Conservation (phyloP, 1,140 invertebrate genomes). For the Periplaneta americana region DNA sequence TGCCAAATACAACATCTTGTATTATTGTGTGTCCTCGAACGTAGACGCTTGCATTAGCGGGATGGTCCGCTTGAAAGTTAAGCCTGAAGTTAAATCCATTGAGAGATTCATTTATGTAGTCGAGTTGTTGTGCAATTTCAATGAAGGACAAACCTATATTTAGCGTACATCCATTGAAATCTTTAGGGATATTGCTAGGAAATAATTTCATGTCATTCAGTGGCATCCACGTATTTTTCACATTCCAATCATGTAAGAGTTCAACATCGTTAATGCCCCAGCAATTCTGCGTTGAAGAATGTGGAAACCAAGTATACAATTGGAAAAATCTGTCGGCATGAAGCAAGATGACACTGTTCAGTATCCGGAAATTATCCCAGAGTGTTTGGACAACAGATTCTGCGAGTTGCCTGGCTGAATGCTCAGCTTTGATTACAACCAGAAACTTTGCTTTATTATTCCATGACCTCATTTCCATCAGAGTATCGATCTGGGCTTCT, state of each 20-base stretch:
- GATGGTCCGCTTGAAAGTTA: background rate
- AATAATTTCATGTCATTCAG: background rate
- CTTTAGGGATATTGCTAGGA: background rate
- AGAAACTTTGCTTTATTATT: background rate
- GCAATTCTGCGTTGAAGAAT: background rate
- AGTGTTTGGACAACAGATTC: background rate
- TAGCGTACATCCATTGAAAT: background rate
- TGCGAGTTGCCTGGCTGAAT: background rate
- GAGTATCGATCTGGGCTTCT: background rate
- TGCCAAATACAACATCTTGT: background rate
- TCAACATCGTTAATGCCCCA: background rate
- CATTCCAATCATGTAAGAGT: background rate
- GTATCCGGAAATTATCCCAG: background rate
- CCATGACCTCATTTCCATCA: background rate
- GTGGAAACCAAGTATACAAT: background rate
- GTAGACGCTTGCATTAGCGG: background rate
- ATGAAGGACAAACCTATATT: background rate
- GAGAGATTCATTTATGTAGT: background rate
- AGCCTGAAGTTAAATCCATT: background rate
- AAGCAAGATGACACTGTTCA: background rate
- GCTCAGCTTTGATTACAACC: background rate
- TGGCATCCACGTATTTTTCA: background rate
- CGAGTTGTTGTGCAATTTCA: background rate
- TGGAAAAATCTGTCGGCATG: background rate
- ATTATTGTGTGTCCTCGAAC: background rate